Evolutionary conservation across 2,797 vertebrate genomes (phyloP), one percentile per base, ranked within the genome.

Genomic region (Artibeus lituratus): DNA sequence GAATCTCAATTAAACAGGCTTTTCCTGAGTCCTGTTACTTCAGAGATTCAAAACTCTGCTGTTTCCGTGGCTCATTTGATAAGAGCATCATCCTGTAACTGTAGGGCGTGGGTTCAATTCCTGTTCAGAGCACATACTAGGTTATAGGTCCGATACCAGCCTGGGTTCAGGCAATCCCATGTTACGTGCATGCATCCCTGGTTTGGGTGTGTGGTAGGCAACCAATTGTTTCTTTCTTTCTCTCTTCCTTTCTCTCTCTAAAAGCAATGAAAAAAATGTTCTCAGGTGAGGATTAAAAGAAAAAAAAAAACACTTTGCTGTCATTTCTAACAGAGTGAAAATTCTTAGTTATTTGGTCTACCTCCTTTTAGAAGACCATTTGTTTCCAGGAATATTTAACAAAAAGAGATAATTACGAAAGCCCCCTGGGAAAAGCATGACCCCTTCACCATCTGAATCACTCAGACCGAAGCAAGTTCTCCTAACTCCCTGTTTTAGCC

Each of bases 1-100:
- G 76, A 97, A 85, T 95, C 82, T 95, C 65, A 94, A 65, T 95
- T 73, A 74, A 53, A 70, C 21, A 59, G 67, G 11, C 22, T 87
- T 89, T 97, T 74, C 86, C 74, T 80, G 59, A 96, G 62, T 57
- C 35, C 24, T 32, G 9, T 78, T 85, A 32, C 70, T 81, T 81
- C 82, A 81, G 76, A 83, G 67, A 88, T 59, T 90, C 92, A 87
- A 93, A 70, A 65, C 32, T 81, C 76, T 88, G 29, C n/a, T 62
- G 59, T 65, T n/a, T 32, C 14, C 62, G 14, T n/a, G 32, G 29
- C 62, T 65, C 62, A 65, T 32, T n/a, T 65, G 62, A 14, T 65
- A 62, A 62, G 62, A n/a, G 14, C 29, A 0, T 65, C 15, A n/a
- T n/a, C 29, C 62, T 65, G 62, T n/a, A 65, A 18, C 32, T n/a